Base-by-base conservation (phyloP, 2,888 invertebrate species). In the Aphidoletes aphidimyza region DNA sequence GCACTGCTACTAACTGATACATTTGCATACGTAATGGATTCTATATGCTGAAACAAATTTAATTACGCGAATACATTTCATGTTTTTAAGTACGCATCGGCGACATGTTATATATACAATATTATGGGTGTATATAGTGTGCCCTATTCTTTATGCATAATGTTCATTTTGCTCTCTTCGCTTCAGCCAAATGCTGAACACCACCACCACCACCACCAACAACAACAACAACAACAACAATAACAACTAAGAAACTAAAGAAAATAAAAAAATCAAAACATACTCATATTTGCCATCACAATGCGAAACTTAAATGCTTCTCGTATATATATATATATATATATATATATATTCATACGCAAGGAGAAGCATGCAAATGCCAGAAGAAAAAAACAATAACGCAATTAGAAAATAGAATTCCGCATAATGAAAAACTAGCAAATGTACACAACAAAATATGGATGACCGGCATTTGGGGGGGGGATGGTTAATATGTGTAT, bases 51-150 rank as follows among this genome's bases (percentile, higher is more conserved):
- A 81, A 37, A 37, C 36, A 81, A 37, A 81, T 81, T 81, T 81
- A 81, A 81, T 81, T 81, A 81, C 81, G 81, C 81, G 81, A 81
- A 81, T 81, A 81, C 81, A 81, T 81, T 81, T 81, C 81, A 81
- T 81, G 81, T 81, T 81, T 81, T 81, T 81, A 81, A 81, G 81
- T 81, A 81, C 37, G 81, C 81, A 81, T 37, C 81, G 37, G 81
- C 81, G 81, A 81, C 81, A 81, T 81, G 37, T n/a, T 81, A 81
- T 81, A 42, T 14, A 42, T 42, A 42, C n/a, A n/a, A n/a, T n/a
- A n/a, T n/a, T n/a, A n/a, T n/a, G n/a, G n/a, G n/a, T n/a, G n/a
- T n/a, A n/a, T n/a, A 34, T 69, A 14, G 69, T 30, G 69, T 8
- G 22, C 69, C 30, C 69, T 14, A 69, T 69, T 69, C 69, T 30